Percentiles rank a stretch among this genome's conserved stretches.
phyloP scores from a whole-genome alignment of 2,797 vertebrate species.

The Enteromius radiatus region DNA sequence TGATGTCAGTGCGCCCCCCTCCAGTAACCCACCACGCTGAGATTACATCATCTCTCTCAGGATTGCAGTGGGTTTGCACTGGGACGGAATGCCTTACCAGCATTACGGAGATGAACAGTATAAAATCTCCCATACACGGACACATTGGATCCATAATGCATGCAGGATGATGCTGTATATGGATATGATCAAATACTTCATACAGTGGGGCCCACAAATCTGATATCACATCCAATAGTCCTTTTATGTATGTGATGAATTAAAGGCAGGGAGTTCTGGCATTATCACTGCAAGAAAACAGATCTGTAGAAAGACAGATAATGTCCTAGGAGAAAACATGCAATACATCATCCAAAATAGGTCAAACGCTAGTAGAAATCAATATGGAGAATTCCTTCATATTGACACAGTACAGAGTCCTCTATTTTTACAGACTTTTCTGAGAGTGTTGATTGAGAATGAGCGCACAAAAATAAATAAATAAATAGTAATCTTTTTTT shows the following conservation, averaged over 20 bases:
- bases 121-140: background rate
- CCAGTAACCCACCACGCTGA: constrained; percentile 45
- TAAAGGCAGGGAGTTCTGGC: background rate
- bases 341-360: background rate
- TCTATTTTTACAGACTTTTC: background rate
- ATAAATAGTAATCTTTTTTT: too few relatives aligned
- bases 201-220: background rate
- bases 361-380: background rate
- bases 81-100: background rate
- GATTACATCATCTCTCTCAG: constrained; percentile 61
- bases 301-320: background rate
- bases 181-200: background rate
- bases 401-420: background rate
- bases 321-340: background rate
- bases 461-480: too few relatives aligned
- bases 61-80: constrained; percentile 29
- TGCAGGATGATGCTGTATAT: background rate
- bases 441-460: background rate
- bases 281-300: background rate
- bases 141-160: background rate
- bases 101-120: background rate
- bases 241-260: background rate
- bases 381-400: background rate
- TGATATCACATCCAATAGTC: background rate
- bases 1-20: constrained; percentile 24